Conservation (phyloP, 2,113 vertebrate species). For the Felis chaus region DNA sequence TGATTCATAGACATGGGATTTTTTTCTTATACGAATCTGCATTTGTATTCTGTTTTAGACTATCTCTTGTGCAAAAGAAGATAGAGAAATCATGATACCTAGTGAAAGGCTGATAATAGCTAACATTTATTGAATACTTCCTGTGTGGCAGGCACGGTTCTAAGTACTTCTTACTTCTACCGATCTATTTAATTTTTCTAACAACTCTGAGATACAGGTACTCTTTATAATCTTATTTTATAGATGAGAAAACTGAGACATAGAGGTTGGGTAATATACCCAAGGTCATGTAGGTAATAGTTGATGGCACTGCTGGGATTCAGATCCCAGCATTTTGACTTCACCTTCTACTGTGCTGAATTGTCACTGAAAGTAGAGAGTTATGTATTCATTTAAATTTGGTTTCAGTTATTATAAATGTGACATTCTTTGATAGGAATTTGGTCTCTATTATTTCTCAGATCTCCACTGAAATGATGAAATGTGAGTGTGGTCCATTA, state of each 20-base stretch:
- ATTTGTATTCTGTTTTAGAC: not conserved
- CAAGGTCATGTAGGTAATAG: not conserved
- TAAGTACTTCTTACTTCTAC: not conserved
- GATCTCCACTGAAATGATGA: not conserved
- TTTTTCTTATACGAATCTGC: not conserved
- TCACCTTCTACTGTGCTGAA: not conserved
- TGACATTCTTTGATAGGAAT: not conserved
- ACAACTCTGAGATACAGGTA: not conserved
- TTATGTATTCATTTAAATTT: not conserved
- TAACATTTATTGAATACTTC: not conserved
- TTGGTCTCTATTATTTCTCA: not conserved
- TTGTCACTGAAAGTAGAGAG: not conserved
- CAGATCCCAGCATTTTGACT: not conserved
- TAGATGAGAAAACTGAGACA: constrained; percentile 16
- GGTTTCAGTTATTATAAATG: not conserved
- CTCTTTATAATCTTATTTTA: not conserved
- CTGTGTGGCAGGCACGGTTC: not conserved
- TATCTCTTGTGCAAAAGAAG: not conserved
- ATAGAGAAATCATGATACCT: not conserved
- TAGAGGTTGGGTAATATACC: not conserved
- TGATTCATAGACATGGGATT: not conserved
- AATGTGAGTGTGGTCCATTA: not conserved
- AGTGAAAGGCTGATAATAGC: not conserved
- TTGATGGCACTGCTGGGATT: not conserved
- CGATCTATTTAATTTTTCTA: not conserved